These are phyloP conservation scores for Papilio glaucus DNA, from an alignment of 1,140 invertebrate species.

Conservation along the genomic window DNA sequence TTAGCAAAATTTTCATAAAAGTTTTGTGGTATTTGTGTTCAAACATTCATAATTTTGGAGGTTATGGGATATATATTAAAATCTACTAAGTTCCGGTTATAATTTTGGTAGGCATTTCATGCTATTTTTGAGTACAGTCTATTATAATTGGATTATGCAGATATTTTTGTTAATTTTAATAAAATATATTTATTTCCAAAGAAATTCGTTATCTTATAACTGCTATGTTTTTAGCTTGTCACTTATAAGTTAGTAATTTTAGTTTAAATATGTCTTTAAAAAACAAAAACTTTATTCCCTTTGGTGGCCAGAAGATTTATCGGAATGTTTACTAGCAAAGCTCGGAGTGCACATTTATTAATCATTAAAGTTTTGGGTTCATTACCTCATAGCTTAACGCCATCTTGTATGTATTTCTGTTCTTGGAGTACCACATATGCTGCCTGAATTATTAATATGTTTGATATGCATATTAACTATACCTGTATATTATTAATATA, in stretches of 20 bases:
- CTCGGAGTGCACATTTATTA: not conserved
- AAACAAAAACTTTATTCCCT: not conserved
- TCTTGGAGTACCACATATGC: not conserved
- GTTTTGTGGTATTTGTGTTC: conserved; percentile 30
- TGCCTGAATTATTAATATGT: not conserved
- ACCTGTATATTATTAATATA: not conserved
- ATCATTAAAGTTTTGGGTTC: not conserved
- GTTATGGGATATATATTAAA: conserved; percentile 29
- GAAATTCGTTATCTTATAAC: not conserved
- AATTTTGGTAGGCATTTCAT: not conserved
- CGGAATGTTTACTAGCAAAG: not conserved
- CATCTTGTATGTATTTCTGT: not conserved
- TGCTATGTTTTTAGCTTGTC: not conserved
- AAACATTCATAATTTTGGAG: conserved; percentile 38
- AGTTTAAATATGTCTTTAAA: not conserved
- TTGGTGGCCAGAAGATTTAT: not conserved
- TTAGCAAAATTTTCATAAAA: conserved; percentile 36
- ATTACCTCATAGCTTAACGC: not conserved
- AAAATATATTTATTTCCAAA: not conserved
- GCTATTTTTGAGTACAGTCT: not conserved
- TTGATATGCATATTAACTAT: not conserved
- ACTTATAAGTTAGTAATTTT: not conserved
- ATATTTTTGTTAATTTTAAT: not conserved
- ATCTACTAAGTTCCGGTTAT: not conserved
- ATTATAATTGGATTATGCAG: not conserved